Evolutionary conservation across 1,140 invertebrate species (phyloP), one percentile per base, ranked within the genome.

Genomic region (Apis dorsata): DNA sequence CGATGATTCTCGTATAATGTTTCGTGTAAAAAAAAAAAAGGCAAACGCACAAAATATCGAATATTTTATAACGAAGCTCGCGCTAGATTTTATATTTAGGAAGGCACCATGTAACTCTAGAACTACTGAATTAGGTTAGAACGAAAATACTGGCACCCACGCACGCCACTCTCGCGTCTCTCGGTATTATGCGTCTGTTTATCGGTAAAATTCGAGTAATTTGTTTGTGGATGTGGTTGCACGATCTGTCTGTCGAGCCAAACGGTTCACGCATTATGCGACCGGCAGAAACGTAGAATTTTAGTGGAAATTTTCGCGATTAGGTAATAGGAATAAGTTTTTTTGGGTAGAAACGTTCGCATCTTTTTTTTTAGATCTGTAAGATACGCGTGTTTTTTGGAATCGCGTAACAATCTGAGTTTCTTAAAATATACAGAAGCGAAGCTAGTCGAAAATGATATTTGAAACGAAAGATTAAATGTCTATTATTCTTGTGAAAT

Each of bases 21-120:
- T 57, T 57, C 7, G 13, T 2, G 13, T 55, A 55, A 55, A 55
- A 12, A 55, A 7, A 13, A 24, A 62, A 1, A 13, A 69, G 63
- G 57, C 21, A 28, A 21, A 5, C 28, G 9, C n/a, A 1, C 34
- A 21, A 55, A 62, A 66, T 72, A 34, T 84, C 60, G 57, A 17
- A n/a, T 57, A 53, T 88, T 90, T 90, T 91, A 91, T 83, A 88
- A 86, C 69, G 70, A 86, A 89, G 75, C 88, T 76, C 78, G 90
- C 85, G 92, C 92, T 92, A 92, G 92, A 93, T 92, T 92, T 93
- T 93, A 93, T 93, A 92, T 93, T 93, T 93, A 92, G 92, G 91
- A 89, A 86, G 87, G 86, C 79, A 89, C 85, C 86, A 62, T 90
- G 91, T 92, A 92, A 93, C 91, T 88, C 89, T 91, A 92, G 91